Evolutionary conservation across 2,888 invertebrate genomes (phyloP), one percentile per base, ranked within the genome.

Genomic region (Melieria crassipennis): DNA sequence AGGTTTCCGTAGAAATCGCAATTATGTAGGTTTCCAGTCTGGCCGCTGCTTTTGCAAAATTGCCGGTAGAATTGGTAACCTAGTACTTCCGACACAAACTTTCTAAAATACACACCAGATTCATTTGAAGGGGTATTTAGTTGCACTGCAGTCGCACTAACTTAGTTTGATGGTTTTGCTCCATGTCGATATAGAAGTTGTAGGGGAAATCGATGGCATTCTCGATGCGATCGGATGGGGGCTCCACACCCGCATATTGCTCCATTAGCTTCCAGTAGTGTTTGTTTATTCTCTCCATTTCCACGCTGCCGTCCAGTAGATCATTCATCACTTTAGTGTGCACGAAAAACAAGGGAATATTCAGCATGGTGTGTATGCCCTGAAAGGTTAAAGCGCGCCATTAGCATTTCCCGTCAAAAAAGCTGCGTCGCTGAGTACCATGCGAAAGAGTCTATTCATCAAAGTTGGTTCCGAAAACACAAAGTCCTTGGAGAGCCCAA

Each of bases 1-100:
- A 89, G 89, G 78, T 92, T 94, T 78, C 91, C 89, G 85, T 93
- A 94, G 79, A 96, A 95, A 81, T 96, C 95, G 82, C 96, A 97
- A 79, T 92, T 91, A 70, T 95, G 92, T 7, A 97, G 89, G 7
- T 92, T 91, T 5, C 89, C 89, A 0, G 91, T 91, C 83, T 95
- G 90, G 0, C 92, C 92, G 5, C 94, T 93, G 75, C 91, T 89
- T 77, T 90, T 90, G 81, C 93, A 93, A n/a, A 93, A 87, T 0
- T 91, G 88, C n/a, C 91, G 89, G 81, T 93, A 92, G 84, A 94
- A 91, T 81, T 93, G 93, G 88, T 93, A 94, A 85, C 96, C 96
- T 50, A 96, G 87, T 45, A 97, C 90, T 83, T 90, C 92, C 16
- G 93, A 92, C 4, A 96, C 92, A 84, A 92, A 93, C 85, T 93